Evolutionary conservation across 2,888 invertebrate genomes (phyloP), one percentile per base, ranked within the genome.

Genomic region (Drosophila ustulata): DNA sequence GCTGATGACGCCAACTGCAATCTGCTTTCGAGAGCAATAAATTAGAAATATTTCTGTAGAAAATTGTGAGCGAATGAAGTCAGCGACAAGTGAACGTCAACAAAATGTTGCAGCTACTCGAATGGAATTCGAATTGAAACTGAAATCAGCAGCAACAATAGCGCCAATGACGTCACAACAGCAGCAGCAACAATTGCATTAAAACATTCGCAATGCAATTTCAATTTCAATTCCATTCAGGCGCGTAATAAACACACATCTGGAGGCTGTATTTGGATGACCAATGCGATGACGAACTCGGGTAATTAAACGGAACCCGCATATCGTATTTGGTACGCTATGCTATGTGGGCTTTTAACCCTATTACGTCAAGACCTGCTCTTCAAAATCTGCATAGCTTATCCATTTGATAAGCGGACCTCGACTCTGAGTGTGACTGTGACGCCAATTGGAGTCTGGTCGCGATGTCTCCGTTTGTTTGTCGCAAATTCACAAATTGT

Each of bases 401-500:
- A 34, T 26, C 8, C 32, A 59, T 30, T 59, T 50, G 58, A 59
- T 59, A 59, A 49, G 47, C 47, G 11, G 13, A 1, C 13, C 13
- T 28, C 47, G 47, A 18, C 41, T 13, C 8, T 23, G 46, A n/a
- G 30, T 13, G 9, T 23, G 46, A 23, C 30, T 61, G 64, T 80
- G 74, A 78, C 66, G 82, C 66, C 80, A 89, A 86, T 86, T 89
- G 89, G 85, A 89, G 89, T 88, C 88, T 75, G 88, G 68, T 78
- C 82, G 85, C 89, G 85, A 86, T 86, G 82, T 86, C 85, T 88
- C 85, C 85, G 82, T 89, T 87, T 87, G 85, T 85, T 79, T 88
- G 85, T 84, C 89, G 89, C 82, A 89, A 79, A 84, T 84, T 84
- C 88, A 89, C 88, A 89, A 89, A 89, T 85, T 89, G 85, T 89